A percentile compares a stretch with the other conserved stretches of the same genome.
Evolutionary conservation across 2,113 vertebrate species (phyloP).

Genomic region (Poicephalus gulielmi): DNA sequence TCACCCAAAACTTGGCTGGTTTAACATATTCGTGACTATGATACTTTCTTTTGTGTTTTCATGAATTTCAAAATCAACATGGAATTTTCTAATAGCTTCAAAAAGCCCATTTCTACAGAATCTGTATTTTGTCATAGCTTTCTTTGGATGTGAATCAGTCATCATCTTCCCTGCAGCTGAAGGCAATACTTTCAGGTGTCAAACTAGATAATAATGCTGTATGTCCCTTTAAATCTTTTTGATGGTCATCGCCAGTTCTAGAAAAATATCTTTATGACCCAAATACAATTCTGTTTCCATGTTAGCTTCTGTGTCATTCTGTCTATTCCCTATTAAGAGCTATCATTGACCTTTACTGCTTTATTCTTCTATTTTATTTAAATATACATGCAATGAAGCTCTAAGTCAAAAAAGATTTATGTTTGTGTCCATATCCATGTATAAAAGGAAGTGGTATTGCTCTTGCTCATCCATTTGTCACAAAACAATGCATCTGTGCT

Average conservation of each 20-base stretch:
- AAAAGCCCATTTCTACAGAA: neutral
- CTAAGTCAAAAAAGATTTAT: neutral
- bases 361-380: neutral
- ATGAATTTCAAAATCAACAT: neutral
- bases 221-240: neutral
- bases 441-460: neutral
- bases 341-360: neutral
- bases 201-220: neutral
- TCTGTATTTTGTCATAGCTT: neutral
- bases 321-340: neutral
- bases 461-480: neutral
- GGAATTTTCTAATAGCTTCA: neutral
- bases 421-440: neutral
- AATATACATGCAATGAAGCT: neutral
- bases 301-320: neutral
- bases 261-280: neutral
- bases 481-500: neutral
- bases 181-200: neutral
- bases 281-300: neutral
- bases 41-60: neutral
- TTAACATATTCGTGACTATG: neutral
- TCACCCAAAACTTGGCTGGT: neutral
- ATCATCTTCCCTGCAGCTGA: neutral
- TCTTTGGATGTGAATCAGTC: neutral
- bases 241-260: neutral